Evolutionary conservation across 2,888 invertebrate species (phyloP).

Genomic region (Ichneumoninae sp.): DNA sequence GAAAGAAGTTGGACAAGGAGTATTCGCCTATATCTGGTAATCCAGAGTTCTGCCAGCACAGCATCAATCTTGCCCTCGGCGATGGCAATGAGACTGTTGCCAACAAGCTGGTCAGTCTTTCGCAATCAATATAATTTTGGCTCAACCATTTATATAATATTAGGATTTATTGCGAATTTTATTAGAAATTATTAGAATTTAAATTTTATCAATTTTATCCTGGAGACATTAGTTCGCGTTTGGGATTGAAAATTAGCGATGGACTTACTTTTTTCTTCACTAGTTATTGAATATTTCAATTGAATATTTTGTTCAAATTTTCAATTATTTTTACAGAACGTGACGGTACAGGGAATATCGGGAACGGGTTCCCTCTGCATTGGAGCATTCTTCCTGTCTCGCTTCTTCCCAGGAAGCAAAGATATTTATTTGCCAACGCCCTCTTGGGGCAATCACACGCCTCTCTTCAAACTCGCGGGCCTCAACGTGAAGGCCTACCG

Average conservation of each 20-base stretch:
- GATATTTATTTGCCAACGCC: slow-evolving; percentile 95
- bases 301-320: slow-evolving; percentile 7
- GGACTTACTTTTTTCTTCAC: neutral
- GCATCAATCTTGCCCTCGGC: slow-evolving; percentile 95
- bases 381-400: slow-evolving; percentile 94
- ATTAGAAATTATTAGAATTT: neutral
- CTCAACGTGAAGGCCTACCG: slow-evolving; percentile 95
- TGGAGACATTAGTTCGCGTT: neutral
- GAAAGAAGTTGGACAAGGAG: slow-evolving; percentile 94
- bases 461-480: slow-evolving; percentile 95
- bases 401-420: slow-evolving; percentile 92
- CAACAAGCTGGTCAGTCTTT: slow-evolving; percentile 89
- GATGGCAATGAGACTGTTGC: slow-evolving; percentile 89
- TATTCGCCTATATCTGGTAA: slow-evolving; percentile 97
- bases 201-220: slow-evolving; percentile 3
- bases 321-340: slow-evolving; percentile 85
- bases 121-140: neutral
- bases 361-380: slow-evolving; percentile 98
- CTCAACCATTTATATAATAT: slow-evolving; percentile 17
- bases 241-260: neutral
- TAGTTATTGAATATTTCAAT: neutral
- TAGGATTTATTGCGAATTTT: neutral
- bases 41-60: slow-evolving; percentile 92
- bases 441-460: slow-evolving; percentile 99
- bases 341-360: slow-evolving; percentile 93